phyloP scores from a whole-genome alignment of 2,113 vertebrate species.

The Bothrops jararaca region DNA sequence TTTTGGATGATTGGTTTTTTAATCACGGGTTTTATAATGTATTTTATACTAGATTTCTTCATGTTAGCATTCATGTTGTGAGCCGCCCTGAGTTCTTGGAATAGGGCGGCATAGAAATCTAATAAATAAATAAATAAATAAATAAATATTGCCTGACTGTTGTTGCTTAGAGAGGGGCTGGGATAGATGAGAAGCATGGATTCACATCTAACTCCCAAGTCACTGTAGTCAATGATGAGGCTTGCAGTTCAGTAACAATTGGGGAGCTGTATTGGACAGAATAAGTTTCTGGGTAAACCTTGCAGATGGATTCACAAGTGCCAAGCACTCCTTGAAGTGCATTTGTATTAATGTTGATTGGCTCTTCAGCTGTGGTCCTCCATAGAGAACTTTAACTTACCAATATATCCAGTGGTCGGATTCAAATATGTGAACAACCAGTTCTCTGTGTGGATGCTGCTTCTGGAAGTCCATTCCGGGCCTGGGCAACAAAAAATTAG shows the following conservation, averaged over 20 bases:
- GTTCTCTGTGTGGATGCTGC: too few species aligned
- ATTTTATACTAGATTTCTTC: too few species aligned
- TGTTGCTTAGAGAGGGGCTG: not conserved
- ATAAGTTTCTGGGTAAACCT: not conserved
- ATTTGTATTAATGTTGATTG: not conserved
- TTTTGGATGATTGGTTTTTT: too few species aligned
- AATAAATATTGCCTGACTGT: not conserved
- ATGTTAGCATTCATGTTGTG: too few species aligned
- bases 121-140: too few species aligned
- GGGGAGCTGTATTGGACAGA: not conserved
- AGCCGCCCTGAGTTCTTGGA: too few species aligned
- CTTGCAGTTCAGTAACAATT: not conserved
- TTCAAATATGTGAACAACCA: too few species aligned
- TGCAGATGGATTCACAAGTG: not conserved
- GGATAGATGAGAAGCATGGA: not conserved
- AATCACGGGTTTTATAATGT: too few species aligned
- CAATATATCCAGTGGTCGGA: not conserved
- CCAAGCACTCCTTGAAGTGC: not conserved
- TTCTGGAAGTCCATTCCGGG: too few species aligned
- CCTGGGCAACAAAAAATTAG: too few species aligned
- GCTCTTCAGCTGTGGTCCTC: not conserved
- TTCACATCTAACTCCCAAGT: not conserved
- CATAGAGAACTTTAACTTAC: not conserved
- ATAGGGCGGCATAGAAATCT: too few species aligned
- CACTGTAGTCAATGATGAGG: not conserved